Conservation (phyloP, 2,797 vertebrate genomes). For the Sebastolobus alascanus region DNA sequence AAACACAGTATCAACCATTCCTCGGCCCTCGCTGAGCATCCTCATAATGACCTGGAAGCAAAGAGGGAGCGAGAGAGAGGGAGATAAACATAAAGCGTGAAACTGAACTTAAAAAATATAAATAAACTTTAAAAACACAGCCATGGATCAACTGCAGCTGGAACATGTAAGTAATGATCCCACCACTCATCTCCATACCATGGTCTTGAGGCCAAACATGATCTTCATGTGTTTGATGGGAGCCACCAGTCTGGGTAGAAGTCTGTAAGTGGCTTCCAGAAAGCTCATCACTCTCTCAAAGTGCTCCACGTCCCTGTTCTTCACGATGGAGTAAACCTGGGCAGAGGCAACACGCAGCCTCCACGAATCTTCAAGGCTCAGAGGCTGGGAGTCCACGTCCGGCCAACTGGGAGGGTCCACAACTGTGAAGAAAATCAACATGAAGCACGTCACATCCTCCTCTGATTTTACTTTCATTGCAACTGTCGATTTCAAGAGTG, state of each 20-base stretch:
- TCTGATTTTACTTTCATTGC: not conserved
- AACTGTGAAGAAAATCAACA: slow-evolving; percentile 49
- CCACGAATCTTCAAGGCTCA: slow-evolving; percentile 71
- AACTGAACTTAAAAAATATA: not conserved
- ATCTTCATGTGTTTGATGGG: slow-evolving; percentile 88
- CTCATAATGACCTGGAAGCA: slow-evolving; percentile 78
- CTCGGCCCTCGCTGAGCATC: slow-evolving; percentile 75
- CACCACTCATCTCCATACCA: slow-evolving; percentile 67
- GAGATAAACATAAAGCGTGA: not conserved
- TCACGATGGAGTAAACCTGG: slow-evolving; percentile 68
- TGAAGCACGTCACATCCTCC: not conserved
- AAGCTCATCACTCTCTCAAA: slow-evolving; percentile 75
- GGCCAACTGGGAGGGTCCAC: slow-evolving; percentile 68
- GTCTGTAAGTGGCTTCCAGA: slow-evolving; percentile 67
- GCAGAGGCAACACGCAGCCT: slow-evolving; percentile 77
- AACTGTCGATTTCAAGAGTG: not conserved
- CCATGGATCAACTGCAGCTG: not conserved
- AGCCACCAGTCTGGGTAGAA: slow-evolving; percentile 76
- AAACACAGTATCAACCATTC: slow-evolving; percentile 56
- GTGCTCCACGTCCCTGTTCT: slow-evolving; percentile 61
- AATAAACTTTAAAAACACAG: not conserved
- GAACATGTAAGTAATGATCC: not conserved
- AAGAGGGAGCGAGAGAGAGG: not conserved
- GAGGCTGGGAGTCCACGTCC: slow-evolving; percentile 63
- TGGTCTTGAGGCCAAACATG: slow-evolving; percentile 84